Percentiles rank a stretch among this genome's conserved stretches.
phyloP scores from a whole-genome alignment of 2,888 invertebrate species.

The Coelogynopora nodosa region DNA sequence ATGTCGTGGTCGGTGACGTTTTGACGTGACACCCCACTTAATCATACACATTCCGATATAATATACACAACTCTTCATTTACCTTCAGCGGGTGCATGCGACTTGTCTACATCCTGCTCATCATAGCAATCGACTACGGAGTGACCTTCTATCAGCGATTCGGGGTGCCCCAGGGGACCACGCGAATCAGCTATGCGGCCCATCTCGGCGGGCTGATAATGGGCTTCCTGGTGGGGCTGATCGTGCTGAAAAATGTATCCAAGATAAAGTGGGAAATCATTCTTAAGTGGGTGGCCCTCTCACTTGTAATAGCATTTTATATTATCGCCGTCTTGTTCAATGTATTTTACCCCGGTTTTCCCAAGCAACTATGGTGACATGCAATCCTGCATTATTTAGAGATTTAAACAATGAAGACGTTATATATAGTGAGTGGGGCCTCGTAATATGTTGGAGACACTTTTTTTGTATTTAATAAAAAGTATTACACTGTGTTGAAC shows the following conservation, averaged over 20 bases:
- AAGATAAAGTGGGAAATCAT: neutral
- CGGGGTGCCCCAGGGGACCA: neutral
- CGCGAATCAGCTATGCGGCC: neutral
- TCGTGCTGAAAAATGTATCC: neutral
- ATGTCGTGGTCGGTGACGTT: too few species aligned
- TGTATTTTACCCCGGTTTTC: neutral
- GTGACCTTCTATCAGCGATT: constrained; percentile 12
- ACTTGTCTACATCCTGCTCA: neutral
- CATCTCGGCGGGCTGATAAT: neutral
- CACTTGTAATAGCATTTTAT: neutral
- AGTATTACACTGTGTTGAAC: too few species aligned
- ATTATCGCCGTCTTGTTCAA: neutral
- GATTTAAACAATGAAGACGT: neutral
- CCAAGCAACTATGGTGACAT: neutral
- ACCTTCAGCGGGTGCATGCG: constrained; percentile 14
- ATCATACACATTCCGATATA: too few species aligned
- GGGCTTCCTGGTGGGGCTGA: neutral
- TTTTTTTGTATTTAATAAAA: too few species aligned
- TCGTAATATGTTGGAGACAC: too few species aligned
- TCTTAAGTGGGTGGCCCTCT: neutral
- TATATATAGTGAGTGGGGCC: neutral
- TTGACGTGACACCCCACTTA: too few species aligned
- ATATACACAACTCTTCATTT: too few species aligned
- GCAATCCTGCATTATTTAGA: neutral
- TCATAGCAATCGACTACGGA: neutral